Base-by-base conservation (phyloP, 2,888 invertebrate species). In the Neoaliturus tenellus region DNA sequence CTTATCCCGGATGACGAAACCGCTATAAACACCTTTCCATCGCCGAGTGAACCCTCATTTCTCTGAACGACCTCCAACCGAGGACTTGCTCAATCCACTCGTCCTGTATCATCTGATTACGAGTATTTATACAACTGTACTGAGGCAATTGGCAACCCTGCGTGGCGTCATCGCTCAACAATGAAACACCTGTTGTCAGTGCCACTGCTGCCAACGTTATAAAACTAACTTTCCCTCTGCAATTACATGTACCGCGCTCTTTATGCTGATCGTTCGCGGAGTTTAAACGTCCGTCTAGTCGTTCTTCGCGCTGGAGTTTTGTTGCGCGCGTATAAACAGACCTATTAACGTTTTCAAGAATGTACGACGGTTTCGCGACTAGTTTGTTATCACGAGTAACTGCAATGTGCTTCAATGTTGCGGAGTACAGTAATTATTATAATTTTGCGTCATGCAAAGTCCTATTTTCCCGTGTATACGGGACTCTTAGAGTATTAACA, bases 161-260 rank as follows among this genome's bases (percentile, higher is more conserved):
- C n/a, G 48, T 39, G 71, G 23, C 71, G 71, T 71, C 71, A 71
- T 62, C 62, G 62, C 28, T 71, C 75, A 44, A 75, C 48, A 75
- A 48, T 44, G 75, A 75, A 75, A 75, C 75, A 75, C 75, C 75
- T 75, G 75, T 48, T 44, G 75, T 48, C 39, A 25, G 25, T 39
- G 41, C 39, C 75, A 75, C 25, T 17, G 48, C 2, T 75, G 75
- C 75, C 75, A 75, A 75, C 71, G 71, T 71, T 71, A n/a, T 71
- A 71, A 71, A 71, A 6, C 71, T 25, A n/a, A 71, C 41, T 75
- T 75, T 75, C 75, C 75, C 75, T n/a, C n/a, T 48, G 75, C 75
- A 75, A 75, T 75, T 75, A 75, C 75, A 71, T 41, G 71, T 39
- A 71, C 71, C 35, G 41, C 48, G 71, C 28, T 28, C 39, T 75